Evolutionary conservation across 2,888 invertebrate genomes (phyloP).

Genomic region (Helleia helle): DNA sequence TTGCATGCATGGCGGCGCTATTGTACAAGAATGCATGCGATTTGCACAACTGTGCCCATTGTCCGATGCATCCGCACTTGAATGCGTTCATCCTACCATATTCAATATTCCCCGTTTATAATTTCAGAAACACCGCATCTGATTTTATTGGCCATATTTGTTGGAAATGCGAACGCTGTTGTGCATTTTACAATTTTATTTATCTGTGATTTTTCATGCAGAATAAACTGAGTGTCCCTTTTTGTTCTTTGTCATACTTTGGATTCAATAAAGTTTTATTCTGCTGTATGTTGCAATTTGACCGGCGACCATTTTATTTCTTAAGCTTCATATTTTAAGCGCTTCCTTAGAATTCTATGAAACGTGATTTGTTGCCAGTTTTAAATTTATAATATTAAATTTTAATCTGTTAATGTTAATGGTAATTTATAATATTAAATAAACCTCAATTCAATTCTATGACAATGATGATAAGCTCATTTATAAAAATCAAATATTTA

Average conservation of each 20-base stretch:
- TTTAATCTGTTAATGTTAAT: too few species aligned
- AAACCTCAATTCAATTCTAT: too few species aligned
- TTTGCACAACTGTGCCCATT: slow-evolving; percentile 15
- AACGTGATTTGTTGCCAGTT: too few species aligned
- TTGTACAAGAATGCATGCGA: slow-evolving; percentile 15
- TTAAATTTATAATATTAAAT: too few species aligned
- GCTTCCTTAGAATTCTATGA: too few species aligned
- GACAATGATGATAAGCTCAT: too few species aligned
- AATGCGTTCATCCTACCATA: slow-evolving; percentile 9
- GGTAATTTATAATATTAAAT: too few species aligned
- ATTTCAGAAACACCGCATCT: slow-evolving; percentile 23
- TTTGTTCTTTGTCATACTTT: slow-evolving; percentile 10
- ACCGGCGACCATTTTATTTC: background rate
- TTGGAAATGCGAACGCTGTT: slow-evolving; percentile 22
- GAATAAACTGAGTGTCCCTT: slow-evolving; percentile 13
- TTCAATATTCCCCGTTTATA: slow-evolving; percentile 21
- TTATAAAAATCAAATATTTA: too few species aligned
- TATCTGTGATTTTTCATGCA: slow-evolving; percentile 18
- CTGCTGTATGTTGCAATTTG: slow-evolving; percentile 4
- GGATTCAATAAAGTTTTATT: slow-evolving; percentile 5
- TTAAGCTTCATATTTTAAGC: background rate
- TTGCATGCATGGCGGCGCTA: slow-evolving; percentile 16
- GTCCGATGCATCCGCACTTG: slow-evolving; percentile 14
- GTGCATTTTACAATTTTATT: slow-evolving; percentile 20
- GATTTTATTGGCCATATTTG: slow-evolving; percentile 26